Evolutionary conservation across 1,140 invertebrate species (phyloP).

Genomic region (Achroia grisella): DNA sequence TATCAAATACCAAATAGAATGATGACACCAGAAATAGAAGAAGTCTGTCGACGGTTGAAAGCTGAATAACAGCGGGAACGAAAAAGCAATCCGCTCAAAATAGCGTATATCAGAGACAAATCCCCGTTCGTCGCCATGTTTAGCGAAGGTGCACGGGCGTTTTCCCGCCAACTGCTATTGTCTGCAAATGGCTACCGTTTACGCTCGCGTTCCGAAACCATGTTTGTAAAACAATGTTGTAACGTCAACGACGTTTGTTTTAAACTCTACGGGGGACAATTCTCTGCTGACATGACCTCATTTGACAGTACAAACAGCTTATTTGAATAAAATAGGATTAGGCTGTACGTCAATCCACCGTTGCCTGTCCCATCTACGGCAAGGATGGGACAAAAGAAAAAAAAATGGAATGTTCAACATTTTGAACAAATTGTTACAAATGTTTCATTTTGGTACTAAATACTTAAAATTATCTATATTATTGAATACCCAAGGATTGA

Average conservation of each 20-base stretch:
- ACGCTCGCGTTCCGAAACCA: slow-evolving; percentile 55
- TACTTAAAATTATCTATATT: too few species aligned
- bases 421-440: too few species aligned
- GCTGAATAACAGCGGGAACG: neutral
- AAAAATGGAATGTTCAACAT: too few species aligned
- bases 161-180: slow-evolving; percentile 56
- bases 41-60: slow-evolving; percentile 7
- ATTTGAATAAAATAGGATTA: too few species aligned
- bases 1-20: too few species aligned
- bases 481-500: too few species aligned
- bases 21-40: slow-evolving; percentile 34
- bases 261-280: slow-evolving; percentile 13
- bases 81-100: slow-evolving; percentile 3
- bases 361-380: too few species aligned
- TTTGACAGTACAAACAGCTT: slow-evolving; percentile 20
- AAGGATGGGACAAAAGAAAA: too few species aligned
- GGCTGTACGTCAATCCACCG: too few species aligned
- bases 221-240: slow-evolving; percentile 60
- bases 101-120: slow-evolving; percentile 23
- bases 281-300: slow-evolving; percentile 22
- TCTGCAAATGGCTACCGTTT: slow-evolving; percentile 65
- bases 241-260: slow-evolving; percentile 56
- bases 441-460: too few species aligned
- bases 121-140: slow-evolving; percentile 36
- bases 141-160: slow-evolving; percentile 12